phyloP scores from a whole-genome alignment of 2,888 invertebrate genomes.

The Rhagophthalmus giganteus region DNA sequence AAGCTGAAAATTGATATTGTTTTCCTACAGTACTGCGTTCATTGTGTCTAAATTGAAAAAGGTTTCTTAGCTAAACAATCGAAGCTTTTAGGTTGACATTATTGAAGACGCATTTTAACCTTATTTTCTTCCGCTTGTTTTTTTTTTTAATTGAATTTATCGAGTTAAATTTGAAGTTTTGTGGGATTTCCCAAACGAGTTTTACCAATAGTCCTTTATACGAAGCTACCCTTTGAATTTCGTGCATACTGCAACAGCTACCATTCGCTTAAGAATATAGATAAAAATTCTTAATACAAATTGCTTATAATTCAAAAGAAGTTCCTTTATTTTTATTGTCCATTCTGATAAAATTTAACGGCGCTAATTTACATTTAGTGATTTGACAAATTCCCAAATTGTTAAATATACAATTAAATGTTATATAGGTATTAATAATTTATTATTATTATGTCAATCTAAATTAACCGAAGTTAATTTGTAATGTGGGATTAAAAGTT shows the following conservation, averaged over 20 bases:
- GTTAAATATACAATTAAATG: no score
- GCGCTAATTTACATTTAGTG: no score
- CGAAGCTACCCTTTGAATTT: constrained; percentile 10
- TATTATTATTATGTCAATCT: no score
- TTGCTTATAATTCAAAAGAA: no score
- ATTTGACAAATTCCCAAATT: no score
- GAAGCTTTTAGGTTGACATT: constrained; percentile 23
- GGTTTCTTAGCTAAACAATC: constrained; percentile 23
- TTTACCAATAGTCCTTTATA: constrained; percentile 3
- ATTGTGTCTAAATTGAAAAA: constrained; percentile 26
- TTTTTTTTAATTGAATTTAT: constrained; percentile 25
- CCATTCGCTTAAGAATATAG: constrained; percentile 2
- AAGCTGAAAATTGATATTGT: constrained; percentile 21
- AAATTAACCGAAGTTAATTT: no score
- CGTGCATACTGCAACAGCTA: constrained; percentile 16
- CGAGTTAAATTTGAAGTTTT: constrained; percentile 22
- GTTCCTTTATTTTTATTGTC: no score
- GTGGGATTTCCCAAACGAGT: constrained; percentile 21
- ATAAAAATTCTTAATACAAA: no score
- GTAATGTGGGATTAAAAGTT: no score
- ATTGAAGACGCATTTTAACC: constrained; percentile 23
- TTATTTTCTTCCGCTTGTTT: constrained; percentile 20
- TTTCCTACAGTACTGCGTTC: constrained; percentile 16
- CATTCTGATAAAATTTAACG: no score
- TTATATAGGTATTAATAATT: no score